Base-by-base conservation (phyloP, 1,140 invertebrate species). In the Leptestheria dahalacensis region DNA sequence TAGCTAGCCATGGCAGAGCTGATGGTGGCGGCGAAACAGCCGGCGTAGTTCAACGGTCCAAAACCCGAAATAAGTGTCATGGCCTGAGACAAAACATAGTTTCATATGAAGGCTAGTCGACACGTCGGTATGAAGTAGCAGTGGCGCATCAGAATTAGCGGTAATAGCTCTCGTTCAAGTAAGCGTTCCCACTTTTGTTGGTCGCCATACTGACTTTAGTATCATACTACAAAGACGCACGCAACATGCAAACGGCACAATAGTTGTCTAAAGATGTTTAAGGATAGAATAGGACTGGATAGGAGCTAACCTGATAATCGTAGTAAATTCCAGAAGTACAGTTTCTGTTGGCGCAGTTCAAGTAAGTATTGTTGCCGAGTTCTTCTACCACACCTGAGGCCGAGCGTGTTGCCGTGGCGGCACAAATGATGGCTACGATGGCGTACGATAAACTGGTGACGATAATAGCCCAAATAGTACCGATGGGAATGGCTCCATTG, bases 21-120 rank as follows among this genome's bases (percentile, higher is more conserved):
- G 0, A 80, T 62, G 3, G 79, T 79, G 18, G 79, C 78, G 20
- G 79, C 75, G 64, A 81, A 77, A 47, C 80, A 77, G 21, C 79
- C 79, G 48, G 75, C 76, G 67, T 94, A 96, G 64, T 97, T 95
- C 0, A 99, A 75, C 0, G 89, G 88, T 3, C 88, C 88, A 82
- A 86, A 95, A 0, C 80, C 76, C 2, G 92, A 91, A 74, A 92
- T 86, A 58, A 89, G 74, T 72, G 94, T 88, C 88, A 98, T 96
- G 56, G 91, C 81, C 49, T 56, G 33, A n/a, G n/a, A n/a, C n/a
- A n/a, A n/a, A n/a, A 54, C 2, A 54, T 23, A 20, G n/a, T n/a
- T n/a, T n/a, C n/a, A n/a, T n/a, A n/a, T n/a, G n/a, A n/a, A n/a
- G n/a, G n/a, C n/a, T n/a, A n/a, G n/a, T n/a, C n/a, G n/a, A n/a